These are phyloP conservation scores for Polypterus senegalus DNA, from an alignment of 2,113 vertebrate species.

Conservation along the genomic window DNA sequence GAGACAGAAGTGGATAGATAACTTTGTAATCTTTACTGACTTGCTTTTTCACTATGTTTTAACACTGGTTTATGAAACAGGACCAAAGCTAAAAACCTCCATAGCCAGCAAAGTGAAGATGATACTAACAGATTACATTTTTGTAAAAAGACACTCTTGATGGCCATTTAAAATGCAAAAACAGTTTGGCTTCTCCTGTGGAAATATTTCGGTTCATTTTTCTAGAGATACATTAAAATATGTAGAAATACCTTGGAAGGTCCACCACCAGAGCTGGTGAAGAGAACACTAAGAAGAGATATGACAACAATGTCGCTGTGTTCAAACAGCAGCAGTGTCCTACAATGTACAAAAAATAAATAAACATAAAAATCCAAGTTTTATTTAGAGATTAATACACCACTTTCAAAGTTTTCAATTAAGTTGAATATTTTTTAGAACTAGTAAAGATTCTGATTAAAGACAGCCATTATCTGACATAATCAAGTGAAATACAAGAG, in stretches of 20 bases:
- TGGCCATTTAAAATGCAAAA: neutral
- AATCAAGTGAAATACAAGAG: no score
- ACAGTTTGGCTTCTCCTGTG: neutral
- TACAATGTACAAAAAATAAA: slow-evolving; percentile 32
- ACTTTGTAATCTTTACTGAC: no score
- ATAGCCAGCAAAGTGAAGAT: no score
- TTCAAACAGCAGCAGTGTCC: slow-evolving; percentile 85
- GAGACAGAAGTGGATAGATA: no score
- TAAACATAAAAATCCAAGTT: no score
- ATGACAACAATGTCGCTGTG: slow-evolving; percentile 86
- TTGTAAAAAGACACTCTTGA: neutral
- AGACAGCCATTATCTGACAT: no score
- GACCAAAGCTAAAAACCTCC: no score
- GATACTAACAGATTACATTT: neutral
- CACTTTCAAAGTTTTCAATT: neutral
- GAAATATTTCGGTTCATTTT: neutral
- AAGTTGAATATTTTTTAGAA: no score
- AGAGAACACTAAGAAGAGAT: slow-evolving; percentile 84
- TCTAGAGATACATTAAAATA: slow-evolving; percentile 4
- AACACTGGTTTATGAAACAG: no score
- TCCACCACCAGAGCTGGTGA: slow-evolving; percentile 82
- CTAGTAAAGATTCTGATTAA: no score
- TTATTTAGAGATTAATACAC: neutral
- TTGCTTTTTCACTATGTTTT: no score
- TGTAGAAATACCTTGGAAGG: slow-evolving; percentile 74